Evolutionary conservation across 2,113 vertebrate species (phyloP).

Genomic region (Beaufortia kweichowensis): DNA sequence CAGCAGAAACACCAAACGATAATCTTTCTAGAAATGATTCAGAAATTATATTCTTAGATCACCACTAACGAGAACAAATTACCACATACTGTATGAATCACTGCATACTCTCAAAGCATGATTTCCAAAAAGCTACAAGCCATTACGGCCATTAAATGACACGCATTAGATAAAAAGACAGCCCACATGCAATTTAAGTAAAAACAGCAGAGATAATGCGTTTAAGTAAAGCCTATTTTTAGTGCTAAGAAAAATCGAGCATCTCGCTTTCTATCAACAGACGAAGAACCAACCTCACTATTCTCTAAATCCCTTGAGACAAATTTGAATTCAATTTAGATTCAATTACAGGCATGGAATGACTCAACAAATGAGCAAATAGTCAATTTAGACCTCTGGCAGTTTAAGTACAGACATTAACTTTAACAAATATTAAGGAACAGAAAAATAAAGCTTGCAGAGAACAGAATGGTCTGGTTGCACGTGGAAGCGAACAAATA

Average conservation of each 20-base stretch:
- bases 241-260: not conserved
- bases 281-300: not conserved
- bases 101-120: not conserved
- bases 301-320: not conserved
- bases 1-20: slow-evolving; percentile 14
- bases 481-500: not conserved
- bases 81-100: slow-evolving; percentile 14
- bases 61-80: slow-evolving; percentile 21
- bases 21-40: slow-evolving; percentile 27
- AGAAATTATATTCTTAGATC: slow-evolving; percentile 19
- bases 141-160: not conserved
- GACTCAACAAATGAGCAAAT: not conserved
- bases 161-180: not conserved
- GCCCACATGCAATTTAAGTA: not conserved
- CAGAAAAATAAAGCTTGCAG: not conserved
- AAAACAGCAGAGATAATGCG: no score
- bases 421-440: not conserved
- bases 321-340: slow-evolving; percentile 7
- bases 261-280: not conserved
- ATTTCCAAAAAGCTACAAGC: not conserved
- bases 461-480: not conserved
- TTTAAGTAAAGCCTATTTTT: not conserved
- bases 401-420: slow-evolving; percentile 18
- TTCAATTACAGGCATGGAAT: not conserved
- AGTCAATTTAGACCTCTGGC: not conserved